phyloP scores from a whole-genome alignment of 2,113 vertebrate genomes.

The Synodontis membranacea region DNA sequence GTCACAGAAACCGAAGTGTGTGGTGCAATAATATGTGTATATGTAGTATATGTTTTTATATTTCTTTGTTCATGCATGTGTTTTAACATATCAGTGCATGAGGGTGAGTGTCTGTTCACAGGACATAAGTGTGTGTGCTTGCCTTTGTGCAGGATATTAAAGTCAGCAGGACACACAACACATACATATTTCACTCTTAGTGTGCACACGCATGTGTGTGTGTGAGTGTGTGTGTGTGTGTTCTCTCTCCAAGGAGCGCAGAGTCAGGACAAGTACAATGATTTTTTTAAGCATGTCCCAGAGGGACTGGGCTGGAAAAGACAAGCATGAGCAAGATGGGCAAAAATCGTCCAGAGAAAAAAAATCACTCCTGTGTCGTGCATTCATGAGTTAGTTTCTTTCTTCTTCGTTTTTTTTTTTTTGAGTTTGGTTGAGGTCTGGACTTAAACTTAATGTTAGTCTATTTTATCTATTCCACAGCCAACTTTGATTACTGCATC shows the following conservation, averaged over 20 bases:
- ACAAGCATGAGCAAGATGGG: not conserved
- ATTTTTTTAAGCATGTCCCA: conserved; percentile 3
- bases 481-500: not conserved
- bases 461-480: too few relatives aligned
- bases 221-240: conserved; percentile 1
- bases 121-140: not conserved
- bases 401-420: too few relatives aligned
- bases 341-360: conserved; percentile 4
- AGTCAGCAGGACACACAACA: not conserved
- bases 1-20: not conserved
- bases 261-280: not conserved
- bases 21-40: not conserved
- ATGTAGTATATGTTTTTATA: not conserved
- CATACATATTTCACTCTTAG: not conserved
- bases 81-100: not conserved
- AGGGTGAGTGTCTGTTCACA: not conserved
- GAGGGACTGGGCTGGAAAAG: not conserved
- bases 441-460: too few relatives aligned
- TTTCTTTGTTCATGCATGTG: not conserved
- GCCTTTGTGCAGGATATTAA: not conserved
- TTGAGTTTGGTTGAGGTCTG: too few relatives aligned
- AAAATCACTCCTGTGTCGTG: not conserved
- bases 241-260: not conserved
- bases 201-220: not conserved
- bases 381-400: too few relatives aligned